Base-by-base conservation (phyloP, 2,113 vertebrate genomes). In the Myrmecophaga tridactyla region DNA sequence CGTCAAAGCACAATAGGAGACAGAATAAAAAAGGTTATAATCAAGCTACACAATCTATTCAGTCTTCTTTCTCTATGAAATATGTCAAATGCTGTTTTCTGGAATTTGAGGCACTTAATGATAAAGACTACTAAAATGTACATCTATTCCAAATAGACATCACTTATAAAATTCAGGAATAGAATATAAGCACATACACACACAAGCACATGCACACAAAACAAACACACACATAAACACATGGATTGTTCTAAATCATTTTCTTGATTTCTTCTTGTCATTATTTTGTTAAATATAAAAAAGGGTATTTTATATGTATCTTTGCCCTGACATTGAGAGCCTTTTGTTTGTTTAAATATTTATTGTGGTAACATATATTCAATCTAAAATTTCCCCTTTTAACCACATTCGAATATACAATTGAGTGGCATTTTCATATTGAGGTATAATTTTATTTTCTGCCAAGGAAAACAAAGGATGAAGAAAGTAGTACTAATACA, bases 11-110 rank as follows among this genome's bases (percentile, higher is more conserved):
- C 31, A 75, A 94, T 6, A 88, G 34, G 25, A 53, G 10, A 53
- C 1, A 63, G 65, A 70, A 93, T 46, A 56, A 43, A 84, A 89
- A 93, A 76, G 39, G 41, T 41, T 84, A 73, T 92, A 77, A 96
- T 94, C 60, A 89, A 94, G 48, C 21, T 67, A 14, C 6, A 73
- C 14, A 31, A 41, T 39, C 27, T 56, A 27, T 76, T 82, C 60
- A 76, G 70, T 51, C 29, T 60, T 36, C 27, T 58, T 80, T 77
- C 5, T 85, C 46, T 77, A 56, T 70, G 56, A 81, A 96, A 60
- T 31, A 67, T 60, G 41, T 90, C 77, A 92, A 77, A 65, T 83
- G 60, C 11, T 43, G 15, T 91, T 85, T 85, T 11, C 18, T 56
- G 6, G 20, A 80, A 94, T 77, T 20, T 48, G 3, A 87, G 20